These are phyloP conservation scores for Dolichopus griseipennis DNA, from an alignment of 2,888 invertebrate genomes.

Conservation along the genomic window DNA sequence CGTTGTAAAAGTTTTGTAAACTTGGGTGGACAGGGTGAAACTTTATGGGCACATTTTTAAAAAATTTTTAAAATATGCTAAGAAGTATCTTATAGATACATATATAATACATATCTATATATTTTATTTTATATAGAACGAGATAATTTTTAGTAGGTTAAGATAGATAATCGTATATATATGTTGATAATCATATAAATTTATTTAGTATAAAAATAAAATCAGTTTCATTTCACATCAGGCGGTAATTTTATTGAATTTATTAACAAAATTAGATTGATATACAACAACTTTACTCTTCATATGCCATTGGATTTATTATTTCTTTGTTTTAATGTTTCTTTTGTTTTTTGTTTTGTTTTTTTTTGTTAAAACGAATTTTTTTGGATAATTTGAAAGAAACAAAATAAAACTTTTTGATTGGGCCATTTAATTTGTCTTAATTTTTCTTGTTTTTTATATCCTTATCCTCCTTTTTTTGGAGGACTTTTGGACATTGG, in stretches of 20 bases:
- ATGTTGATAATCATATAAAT: background rate
- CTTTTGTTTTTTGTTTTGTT: too few species aligned
- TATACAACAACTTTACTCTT: background rate
- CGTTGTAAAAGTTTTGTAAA: too few species aligned
- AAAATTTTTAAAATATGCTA: too few species aligned
- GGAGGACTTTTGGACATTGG: too few species aligned
- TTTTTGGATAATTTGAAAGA: background rate
- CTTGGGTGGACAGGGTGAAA: too few species aligned
- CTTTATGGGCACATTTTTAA: too few species aligned
- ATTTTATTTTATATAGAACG: too few species aligned
- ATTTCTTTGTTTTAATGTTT: too few species aligned
- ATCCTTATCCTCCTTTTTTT: too few species aligned
- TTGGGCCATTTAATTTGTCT: background rate
- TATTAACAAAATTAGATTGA: background rate
- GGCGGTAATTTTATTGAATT: conserved; percentile 6
- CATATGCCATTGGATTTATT: background rate
- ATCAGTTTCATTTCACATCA: background rate
- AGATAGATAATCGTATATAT: background rate
- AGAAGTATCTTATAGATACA: too few species aligned
- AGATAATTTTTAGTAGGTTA: too few species aligned
- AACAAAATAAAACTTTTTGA: background rate
- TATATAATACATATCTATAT: too few species aligned
- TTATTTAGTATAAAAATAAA: background rate
- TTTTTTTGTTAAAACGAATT: background rate
- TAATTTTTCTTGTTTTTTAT: background rate